phyloP scores from a whole-genome alignment of 2,888 invertebrate species.

The Ormyrus pomaceus region DNA sequence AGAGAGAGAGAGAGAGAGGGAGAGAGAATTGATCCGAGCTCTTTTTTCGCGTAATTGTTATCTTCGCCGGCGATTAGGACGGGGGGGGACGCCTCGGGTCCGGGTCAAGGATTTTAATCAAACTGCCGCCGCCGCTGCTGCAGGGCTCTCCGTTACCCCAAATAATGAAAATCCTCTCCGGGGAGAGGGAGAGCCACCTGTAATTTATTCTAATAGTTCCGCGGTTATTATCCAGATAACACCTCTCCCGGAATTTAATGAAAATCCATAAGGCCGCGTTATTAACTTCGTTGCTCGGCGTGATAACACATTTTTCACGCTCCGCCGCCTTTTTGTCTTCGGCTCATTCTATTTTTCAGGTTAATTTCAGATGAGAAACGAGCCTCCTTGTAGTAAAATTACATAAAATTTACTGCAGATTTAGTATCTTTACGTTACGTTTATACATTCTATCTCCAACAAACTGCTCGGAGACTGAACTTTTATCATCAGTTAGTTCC shows the following conservation, averaged over 20 bases:
- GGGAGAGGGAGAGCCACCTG: not conserved
- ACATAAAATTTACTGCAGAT: no score
- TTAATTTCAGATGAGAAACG: no score
- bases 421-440: no score
- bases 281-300: not conserved
- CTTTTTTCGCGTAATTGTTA: slow-evolving; percentile 11
- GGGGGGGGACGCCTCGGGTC: not conserved
- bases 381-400: no score
- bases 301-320: not conserved
- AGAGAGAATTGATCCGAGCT: no score
- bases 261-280: not conserved
- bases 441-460: no score
- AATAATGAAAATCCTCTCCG: slow-evolving; percentile 16
- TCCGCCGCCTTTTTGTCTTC: no score
- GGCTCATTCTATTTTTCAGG: no score
- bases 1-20: no score
- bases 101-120: slow-evolving; percentile 48
- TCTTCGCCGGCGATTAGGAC: slow-evolving; percentile 27
- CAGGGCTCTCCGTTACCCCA: not conserved
- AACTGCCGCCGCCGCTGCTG: not conserved
- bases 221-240: not conserved
- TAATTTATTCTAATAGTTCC: slow-evolving; percentile 9
- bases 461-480: no score
- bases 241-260: no score
- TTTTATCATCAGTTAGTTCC: no score